Evolutionary conservation across 2,797 vertebrate species (phyloP).

Genomic region (Aphelocoma californica): DNA sequence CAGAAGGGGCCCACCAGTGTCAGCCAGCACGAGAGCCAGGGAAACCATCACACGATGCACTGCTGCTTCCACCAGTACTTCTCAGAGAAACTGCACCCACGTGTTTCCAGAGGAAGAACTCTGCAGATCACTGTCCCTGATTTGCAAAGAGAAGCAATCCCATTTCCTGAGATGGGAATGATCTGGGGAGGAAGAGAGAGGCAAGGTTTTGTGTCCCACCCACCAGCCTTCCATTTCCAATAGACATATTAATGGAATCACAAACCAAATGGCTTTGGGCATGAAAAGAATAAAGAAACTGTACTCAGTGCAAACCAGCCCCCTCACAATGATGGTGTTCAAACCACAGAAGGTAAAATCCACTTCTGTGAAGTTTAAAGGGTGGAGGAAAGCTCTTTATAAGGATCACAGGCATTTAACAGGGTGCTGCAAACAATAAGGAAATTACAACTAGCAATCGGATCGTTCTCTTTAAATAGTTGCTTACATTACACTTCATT

Average conservation of each 20-base stretch:
- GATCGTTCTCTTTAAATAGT: constrained; percentile 23
- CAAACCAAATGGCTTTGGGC: neutral
- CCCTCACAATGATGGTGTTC: neutral
- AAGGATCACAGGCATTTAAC: constrained; percentile 38
- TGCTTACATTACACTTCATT: constrained; percentile 37
- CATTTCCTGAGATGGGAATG: neutral
- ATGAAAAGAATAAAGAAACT: neutral
- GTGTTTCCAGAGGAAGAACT: neutral
- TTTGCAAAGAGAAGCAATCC: neutral
- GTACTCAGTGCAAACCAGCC: neutral
- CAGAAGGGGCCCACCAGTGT: neutral
- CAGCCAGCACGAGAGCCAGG: neutral
- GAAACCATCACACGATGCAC: neutral
- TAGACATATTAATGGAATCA: neutral
- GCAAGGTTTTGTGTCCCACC: neutral
- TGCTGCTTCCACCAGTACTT: neutral
- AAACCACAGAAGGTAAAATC: constrained; percentile 52
- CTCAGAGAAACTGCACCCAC: neutral
- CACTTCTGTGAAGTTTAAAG: constrained; percentile 39
- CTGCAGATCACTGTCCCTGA: neutral
- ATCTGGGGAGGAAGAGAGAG: neutral
- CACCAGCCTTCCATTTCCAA: neutral
- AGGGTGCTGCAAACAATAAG: constrained; percentile 50
- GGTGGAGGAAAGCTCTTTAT: constrained; percentile 26
- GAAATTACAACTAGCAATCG: constrained; percentile 32